These are phyloP conservation scores for Elaphurus davidianus DNA, from an alignment of 2,113 vertebrate genomes.

Conservation along the genomic window DNA sequence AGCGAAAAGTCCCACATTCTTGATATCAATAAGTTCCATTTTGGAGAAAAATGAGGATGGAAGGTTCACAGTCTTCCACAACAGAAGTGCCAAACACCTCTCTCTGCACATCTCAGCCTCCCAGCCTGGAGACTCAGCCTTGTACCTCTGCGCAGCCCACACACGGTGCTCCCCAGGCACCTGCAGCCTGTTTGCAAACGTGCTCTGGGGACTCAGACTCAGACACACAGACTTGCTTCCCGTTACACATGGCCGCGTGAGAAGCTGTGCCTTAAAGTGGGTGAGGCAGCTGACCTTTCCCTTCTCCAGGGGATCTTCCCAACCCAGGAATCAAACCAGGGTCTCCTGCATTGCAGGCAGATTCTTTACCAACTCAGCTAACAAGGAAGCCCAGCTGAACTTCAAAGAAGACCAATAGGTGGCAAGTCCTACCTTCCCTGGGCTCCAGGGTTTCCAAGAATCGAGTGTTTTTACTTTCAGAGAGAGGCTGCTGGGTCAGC, in stretches of 20 bases:
- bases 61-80: constrained; percentile 32
- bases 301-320: not conserved
- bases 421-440: not conserved
- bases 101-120: not conserved
- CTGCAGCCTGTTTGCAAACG: not conserved
- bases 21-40: not conserved
- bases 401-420: not conserved
- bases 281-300: not conserved
- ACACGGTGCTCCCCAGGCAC: constrained; percentile 25
- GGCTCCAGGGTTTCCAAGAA: not conserved
- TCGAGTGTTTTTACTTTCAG: not conserved
- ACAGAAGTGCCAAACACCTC: not conserved
- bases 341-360: not conserved
- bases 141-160: not conserved
- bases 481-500: not conserved
- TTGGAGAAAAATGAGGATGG: not conserved
- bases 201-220: not conserved
- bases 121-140: not conserved
- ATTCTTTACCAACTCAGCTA: not conserved
- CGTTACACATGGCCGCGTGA: not conserved
- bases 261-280: not conserved
- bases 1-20: not conserved
- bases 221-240: not conserved
- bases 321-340: not conserved
- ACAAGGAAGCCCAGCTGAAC: not conserved